Evolutionary conservation across 2,113 vertebrate genomes (phyloP), one percentile per base, ranked within the genome.

Genomic region (Caloenas nicobarica): DNA sequence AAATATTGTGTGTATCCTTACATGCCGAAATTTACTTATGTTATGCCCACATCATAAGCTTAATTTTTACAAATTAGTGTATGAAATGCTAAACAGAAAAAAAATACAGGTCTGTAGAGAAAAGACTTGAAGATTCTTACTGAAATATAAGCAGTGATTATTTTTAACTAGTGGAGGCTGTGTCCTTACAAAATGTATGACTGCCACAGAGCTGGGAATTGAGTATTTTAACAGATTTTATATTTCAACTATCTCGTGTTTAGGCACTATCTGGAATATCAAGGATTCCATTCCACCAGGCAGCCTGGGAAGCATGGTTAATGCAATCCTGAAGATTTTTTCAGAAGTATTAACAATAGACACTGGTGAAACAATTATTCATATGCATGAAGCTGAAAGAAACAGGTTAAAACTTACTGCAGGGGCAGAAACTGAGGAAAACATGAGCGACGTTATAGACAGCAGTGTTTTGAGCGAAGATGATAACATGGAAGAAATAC

Each of bases 221-320:
- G 12, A 57, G 33, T 44, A n/a, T 42, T 46, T 70, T 48, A 81
- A 48, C 65, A 24, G 40, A 81, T 72, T 54, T 29, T 44, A 1
- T 68, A 13, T 85, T 54, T 90, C 34, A 42, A 11, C 72, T 96
- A 3, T 66, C 31, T 77, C 21, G 5, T 68, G 9, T 78, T 78
- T 89, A 98, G 98, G 98, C 29, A 97, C 98, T 46, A 31, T 99
- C 58, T 99, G 99, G 99, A 99, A 99, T 94, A 94, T 99, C 94
- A 99, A 99, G 96, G 97, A 96, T 56, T 92, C 97, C 50, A 96
- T 99, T 54, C 98, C 99, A 28, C 91, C 97, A 13, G 97, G 97
- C 61, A 98, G 97, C 84, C 98, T 99, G 95, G 98, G 99, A 56
- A 98, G 98, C 95, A 98, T 97, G 5, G 97, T 99, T 78, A 98